phyloP scores from a whole-genome alignment of 2,113 vertebrate species.

The Sebastes schlegelii region DNA sequence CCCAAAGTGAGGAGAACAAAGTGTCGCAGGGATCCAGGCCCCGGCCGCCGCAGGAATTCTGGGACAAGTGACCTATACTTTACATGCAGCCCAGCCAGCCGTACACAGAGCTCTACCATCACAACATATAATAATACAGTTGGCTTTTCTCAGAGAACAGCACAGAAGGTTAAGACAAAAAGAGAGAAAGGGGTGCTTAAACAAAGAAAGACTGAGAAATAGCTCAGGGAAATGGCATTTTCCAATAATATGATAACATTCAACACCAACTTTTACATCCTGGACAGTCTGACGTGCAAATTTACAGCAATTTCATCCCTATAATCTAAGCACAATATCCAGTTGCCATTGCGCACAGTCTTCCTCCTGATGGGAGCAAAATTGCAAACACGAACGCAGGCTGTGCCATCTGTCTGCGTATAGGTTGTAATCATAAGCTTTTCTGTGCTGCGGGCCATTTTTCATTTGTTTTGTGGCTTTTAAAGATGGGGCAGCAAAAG shows the following conservation, averaged over 20 bases:
- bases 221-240: constrained; percentile 37
- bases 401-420: constrained; percentile 70
- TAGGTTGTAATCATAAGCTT: constrained; percentile 81
- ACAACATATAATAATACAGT: constrained; percentile 76
- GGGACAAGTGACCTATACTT: constrained; percentile 83
- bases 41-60: constrained; percentile 79
- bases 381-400: constrained; percentile 67
- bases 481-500: constrained; percentile 69
- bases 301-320: constrained; percentile 58
- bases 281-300: constrained; percentile 30
- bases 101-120: constrained; percentile 58
- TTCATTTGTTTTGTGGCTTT: constrained; percentile 82
- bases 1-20: constrained; percentile 76
- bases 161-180: constrained; percentile 37
- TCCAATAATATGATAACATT: constrained; percentile 28
- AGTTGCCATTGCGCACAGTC: constrained; percentile 50
- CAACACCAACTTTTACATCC: constrained; percentile 27
- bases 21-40: constrained; percentile 73
- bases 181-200: constrained; percentile 14
- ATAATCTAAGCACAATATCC: constrained; percentile 70
- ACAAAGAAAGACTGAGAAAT: constrained; percentile 1
- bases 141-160: constrained; percentile 51
- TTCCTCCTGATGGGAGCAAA: constrained; percentile 63
- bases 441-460: constrained; percentile 71
- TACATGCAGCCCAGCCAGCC: constrained; percentile 67